Conservation (phyloP, 2,888 invertebrate genomes). For the Graphium colonna region DNA sequence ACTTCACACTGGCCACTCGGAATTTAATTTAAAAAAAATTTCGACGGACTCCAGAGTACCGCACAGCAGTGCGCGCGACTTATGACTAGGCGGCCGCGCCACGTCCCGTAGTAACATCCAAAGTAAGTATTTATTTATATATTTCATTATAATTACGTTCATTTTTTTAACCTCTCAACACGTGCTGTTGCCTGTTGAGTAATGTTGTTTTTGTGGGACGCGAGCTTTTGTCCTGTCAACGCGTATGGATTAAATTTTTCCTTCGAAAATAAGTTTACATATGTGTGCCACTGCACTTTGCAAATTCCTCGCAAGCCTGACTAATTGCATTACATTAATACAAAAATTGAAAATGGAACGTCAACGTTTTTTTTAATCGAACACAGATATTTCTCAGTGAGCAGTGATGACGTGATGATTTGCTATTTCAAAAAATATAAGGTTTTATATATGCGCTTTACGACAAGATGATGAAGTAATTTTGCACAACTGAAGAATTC, state of each 20-base stretch:
- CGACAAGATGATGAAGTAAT: constrained; percentile 3
- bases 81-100: constrained; percentile 49
- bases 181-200: constrained; percentile 43
- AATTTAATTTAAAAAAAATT: constrained; percentile 36
- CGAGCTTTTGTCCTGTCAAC: constrained; percentile 9
- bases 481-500: constrained; percentile 18
- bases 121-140: constrained; percentile 56
- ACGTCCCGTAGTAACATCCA: constrained; percentile 39
- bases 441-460: constrained; percentile 2
- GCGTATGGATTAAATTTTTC: constrained; percentile 29
- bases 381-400: neutral
- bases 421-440: neutral
- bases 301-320: neutral
- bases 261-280: constrained; percentile 10
- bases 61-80: constrained; percentile 51
- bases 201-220: constrained; percentile 18
- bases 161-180: constrained; percentile 47
- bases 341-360: neutral
- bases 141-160: constrained; percentile 64
- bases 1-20: constrained; percentile 58
- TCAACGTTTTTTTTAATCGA: no score
- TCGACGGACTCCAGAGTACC: constrained; percentile 53
- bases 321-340: neutral
- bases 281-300: neutral
- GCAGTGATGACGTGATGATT: neutral